Evolutionary conservation across 2,888 invertebrate genomes (phyloP), one percentile per base, ranked within the genome.

Genomic region (Hirtodrosophila alboralis): DNA sequence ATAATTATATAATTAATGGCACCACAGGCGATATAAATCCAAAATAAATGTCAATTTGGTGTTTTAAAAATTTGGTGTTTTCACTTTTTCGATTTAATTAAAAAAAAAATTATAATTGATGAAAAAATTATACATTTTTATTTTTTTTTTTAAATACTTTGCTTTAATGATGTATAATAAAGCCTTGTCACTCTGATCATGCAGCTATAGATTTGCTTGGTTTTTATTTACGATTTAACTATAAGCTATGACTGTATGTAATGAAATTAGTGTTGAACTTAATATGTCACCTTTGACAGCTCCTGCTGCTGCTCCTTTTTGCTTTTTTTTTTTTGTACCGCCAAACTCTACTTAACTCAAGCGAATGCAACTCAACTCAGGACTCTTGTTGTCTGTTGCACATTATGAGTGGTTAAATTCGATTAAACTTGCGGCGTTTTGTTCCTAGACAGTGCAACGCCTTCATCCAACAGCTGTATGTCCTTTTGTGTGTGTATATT

Each of bases 241-340:
- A 58, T 34, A 49, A 26, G 44, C 10, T 28, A 38, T 56, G 51
- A 28, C 33, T 60, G 57, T 60, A 70, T 83, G 84, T 89, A 89
- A 88, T 88, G 74, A 84, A 87, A 89, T 89, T 88, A 83, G 72
- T 64, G 80, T 79, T 87, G 84, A 88, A 89, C 86, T 88, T 88
- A 84, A 77, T 84, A 60, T 75, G 77, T 74, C 72, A 66, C 34
- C 21, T 43, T n/a, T n/a, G n/a, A 54, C 28, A 13, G n/a, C 7
- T 9, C 28, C 9, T 12, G 7, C 26, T 14, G n/a, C 34, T 26
- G n/a, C 41, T 6, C 8, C 10, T 7, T 9, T 6, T 12, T 1
- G n/a, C 5, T 30, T 40, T n/a, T n/a, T n/a, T n/a, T n/a, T n/a
- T n/a, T n/a, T n/a, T n/a, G n/a, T n/a, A n/a, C 12, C 13, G 10